Percentiles rank a stretch among this genome's conserved stretches.
Conservation (phyloP, 1,140 invertebrate genomes). For the Macrosteles quadrilineatus region DNA sequence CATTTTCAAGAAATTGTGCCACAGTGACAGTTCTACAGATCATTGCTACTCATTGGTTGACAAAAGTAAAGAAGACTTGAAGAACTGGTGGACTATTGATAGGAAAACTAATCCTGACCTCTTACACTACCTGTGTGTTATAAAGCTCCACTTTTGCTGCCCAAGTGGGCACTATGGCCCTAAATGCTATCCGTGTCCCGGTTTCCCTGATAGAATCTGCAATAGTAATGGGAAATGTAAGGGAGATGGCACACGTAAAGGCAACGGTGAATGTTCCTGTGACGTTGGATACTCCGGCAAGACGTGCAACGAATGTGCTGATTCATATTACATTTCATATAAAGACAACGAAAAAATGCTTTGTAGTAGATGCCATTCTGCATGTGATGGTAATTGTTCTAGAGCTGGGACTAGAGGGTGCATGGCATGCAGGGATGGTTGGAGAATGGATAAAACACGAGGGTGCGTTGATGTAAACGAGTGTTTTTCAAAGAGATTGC, state of each 20-base stretch:
- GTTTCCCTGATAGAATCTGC: conserved; percentile 74
- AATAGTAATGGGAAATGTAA: conserved; percentile 91
- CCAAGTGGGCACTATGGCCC: conserved; percentile 84
- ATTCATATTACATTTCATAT: conserved; percentile 75
- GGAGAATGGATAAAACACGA: conserved; percentile 68
- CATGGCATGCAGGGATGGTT: conserved; percentile 80
- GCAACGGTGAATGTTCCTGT: conserved; percentile 92
- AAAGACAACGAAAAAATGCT: conserved; percentile 76
- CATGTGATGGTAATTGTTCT: conserved; percentile 80
- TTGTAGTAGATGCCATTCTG: conserved; percentile 80
- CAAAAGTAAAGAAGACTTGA: conserved; percentile 78
- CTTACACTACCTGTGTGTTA: conserved; percentile 80
- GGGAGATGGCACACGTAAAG: conserved; percentile 90
- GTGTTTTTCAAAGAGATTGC: conserved; percentile 64
- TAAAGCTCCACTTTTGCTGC: conserved; percentile 83
- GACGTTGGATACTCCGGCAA: conserved; percentile 80
- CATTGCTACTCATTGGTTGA: conserved; percentile 83
- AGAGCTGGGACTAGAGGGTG: conserved; percentile 78
- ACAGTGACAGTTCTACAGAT: background rate
- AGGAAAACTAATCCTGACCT: conserved; percentile 69
- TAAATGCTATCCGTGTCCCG: conserved; percentile 81
- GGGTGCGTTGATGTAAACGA: conserved; percentile 94
- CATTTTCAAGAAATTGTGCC: background rate
- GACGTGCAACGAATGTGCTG: conserved; percentile 75
- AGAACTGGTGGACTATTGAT: conserved; percentile 88